Percentiles rank a stretch among this genome's conserved stretches.
Evolutionary conservation across 53 echinoderm and acorn worm species (phyloP).

Genomic region (Holothuria scabra): DNA sequence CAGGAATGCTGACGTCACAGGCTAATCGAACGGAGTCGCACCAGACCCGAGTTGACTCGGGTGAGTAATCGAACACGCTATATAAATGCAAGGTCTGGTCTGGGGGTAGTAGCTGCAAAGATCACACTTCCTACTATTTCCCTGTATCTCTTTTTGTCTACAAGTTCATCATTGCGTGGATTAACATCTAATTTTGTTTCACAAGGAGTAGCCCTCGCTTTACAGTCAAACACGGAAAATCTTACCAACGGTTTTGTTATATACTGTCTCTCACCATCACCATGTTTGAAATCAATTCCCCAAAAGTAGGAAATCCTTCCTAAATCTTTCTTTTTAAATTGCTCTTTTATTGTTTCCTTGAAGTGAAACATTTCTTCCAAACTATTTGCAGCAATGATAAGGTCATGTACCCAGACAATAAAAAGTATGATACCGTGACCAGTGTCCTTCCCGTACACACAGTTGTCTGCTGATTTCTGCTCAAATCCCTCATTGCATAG

Average conservation of each 20-base stretch:
- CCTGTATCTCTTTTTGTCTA: too few species aligned
- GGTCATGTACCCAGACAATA: slow-evolving; percentile 62
- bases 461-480: slow-evolving; percentile 42
- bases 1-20: too few species aligned
- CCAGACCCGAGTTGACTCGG: too few species aligned
- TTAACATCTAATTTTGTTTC: neutral
- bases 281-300: neutral
- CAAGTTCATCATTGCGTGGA: too few species aligned
- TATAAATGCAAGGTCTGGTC: too few species aligned
- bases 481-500: slow-evolving; percentile 35
- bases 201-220: slow-evolving; percentile 46
- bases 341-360: slow-evolving; percentile 39
- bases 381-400: slow-evolving; percentile 54
- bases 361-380: neutral
- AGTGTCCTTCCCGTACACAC: slow-evolving; percentile 36
- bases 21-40: too few species aligned
- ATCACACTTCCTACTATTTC: too few species aligned
- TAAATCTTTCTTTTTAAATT: slow-evolving; percentile 48
- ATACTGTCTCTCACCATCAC: neutral
- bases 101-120: too few species aligned
- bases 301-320: neutral
- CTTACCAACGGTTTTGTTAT: too few species aligned
- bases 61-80: too few species aligned
- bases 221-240: slow-evolving; percentile 42
- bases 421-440: neutral